Evolutionary conservation across 2,888 invertebrate species (phyloP), one percentile per base, ranked within the genome.

Genomic region (Drosophila aldrichi): DNA sequence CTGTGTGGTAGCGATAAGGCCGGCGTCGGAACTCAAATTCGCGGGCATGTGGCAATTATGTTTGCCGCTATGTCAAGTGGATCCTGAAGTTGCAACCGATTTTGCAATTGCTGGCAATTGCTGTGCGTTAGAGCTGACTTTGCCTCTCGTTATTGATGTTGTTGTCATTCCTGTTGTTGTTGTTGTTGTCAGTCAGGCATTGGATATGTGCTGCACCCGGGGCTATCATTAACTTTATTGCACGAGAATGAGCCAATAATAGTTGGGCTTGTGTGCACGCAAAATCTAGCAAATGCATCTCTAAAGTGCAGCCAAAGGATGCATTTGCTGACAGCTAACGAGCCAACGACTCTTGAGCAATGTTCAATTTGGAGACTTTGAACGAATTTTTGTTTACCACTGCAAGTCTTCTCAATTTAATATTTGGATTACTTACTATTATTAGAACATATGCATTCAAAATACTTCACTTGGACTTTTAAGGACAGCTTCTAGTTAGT

Each of bases 31-130:
- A 79, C 82, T 84, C 70, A 69, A 82, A 83, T 81, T 84, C 84
- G 87, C 74, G 74, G 89, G 71, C 71, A 84, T 87, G 88, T 79
- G 88, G 85, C 84, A 89, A 84, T 84, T 89, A 88, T 77, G 85
- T 74, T 77, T 78, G 73, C 63, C 73, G 77, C 77, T 72, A 66
- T 78, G 77, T 77, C 81, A 80, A 77, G 77, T 81, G 69, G 60
- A 81, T 69, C 70, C 54, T 52, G 75, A 69, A 79, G 75, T 55
- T 79, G 79, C 78, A 67, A 62, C 58, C 74, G 75, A 75, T 69
- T 67, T 74, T 65, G 73, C 57, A 59, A 58, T 66, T 69, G 43
- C 63, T 43, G 6, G 59, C 59, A 62, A 65, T 70, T 56, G 55
- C 66, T 25, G n/a, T 71, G 65, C 64, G 67, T 73, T 77, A 54